phyloP scores from a whole-genome alignment of 2,113 vertebrate genomes.

The Phainopepla nitens region DNA sequence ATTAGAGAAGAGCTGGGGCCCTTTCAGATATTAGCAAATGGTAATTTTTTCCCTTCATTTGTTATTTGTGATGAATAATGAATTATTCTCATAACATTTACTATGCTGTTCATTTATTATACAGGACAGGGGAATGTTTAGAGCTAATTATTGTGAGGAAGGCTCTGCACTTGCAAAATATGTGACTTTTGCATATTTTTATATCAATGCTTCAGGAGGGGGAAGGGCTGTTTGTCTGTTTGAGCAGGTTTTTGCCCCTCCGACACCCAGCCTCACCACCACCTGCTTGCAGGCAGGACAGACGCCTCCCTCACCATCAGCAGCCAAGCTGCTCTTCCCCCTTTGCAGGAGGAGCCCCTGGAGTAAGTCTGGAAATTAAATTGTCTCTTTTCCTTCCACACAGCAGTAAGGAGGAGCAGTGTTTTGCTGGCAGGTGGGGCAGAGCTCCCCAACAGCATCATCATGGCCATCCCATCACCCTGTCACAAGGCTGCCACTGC shows the following conservation, averaged over 20 bases:
- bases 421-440: rapidly evolving
- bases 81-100: constrained; percentile 70
- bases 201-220: neutral
- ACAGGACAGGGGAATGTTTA: constrained; percentile 64
- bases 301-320: neutral
- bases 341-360: neutral
- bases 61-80: constrained; percentile 74
- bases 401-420: neutral
- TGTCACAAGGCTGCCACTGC: neutral
- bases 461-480: neutral
- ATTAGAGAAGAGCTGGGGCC: constrained; percentile 28
- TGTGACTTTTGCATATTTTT: neutral
- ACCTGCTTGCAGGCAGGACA: neutral
- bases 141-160: constrained; percentile 68
- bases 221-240: neutral
- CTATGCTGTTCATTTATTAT: constrained; percentile 71
- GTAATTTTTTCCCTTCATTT: constrained; percentile 72
- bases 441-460: neutral
- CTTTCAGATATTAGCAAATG: constrained; percentile 60
- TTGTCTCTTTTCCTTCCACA: neutral
- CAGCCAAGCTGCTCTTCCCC: neutral
- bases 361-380: neutral
- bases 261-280: neutral
- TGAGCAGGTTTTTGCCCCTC: neutral
- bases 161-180: constrained; percentile 15